A percentile compares a stretch with the other conserved stretches of the same genome.
Conservation (phyloP, 2,797 vertebrate species). For the Anguilla pacifica region DNA sequence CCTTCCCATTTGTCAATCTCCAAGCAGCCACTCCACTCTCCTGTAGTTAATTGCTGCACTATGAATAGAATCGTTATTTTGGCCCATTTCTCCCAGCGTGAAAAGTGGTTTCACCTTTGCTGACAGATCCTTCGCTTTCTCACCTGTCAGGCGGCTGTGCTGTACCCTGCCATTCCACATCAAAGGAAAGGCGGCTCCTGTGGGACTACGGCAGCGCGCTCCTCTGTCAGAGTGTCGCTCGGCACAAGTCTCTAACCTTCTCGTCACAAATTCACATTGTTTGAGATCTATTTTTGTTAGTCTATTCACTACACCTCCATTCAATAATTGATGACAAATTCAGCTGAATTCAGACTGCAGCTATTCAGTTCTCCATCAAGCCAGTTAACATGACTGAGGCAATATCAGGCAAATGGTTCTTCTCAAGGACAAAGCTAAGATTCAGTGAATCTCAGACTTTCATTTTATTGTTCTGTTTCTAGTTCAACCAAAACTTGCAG, state of each 20-base stretch:
- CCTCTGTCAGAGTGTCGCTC: neutral
- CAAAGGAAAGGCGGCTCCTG: neutral
- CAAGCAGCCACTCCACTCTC: constrained; percentile 29
- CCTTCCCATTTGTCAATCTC: constrained; percentile 8
- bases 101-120: constrained; percentile 43
- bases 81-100: constrained; percentile 38
- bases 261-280: neutral
- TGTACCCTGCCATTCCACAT: neutral
- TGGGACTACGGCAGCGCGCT: neutral
- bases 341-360: neutral
- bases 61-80: constrained; percentile 45
- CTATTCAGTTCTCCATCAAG: neutral
- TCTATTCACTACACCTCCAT: constrained; percentile 17
- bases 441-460: neutral
- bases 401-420: neutral
- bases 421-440: constrained; percentile 12
- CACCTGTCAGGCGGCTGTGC: neutral
- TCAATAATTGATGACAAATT: neutral
- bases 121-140: constrained; percentile 22
- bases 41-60: constrained; percentile 44
- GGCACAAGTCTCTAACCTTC: neutral
- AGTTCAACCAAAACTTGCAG: neutral
- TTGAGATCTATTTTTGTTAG: constrained; percentile 12
- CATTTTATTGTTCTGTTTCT: neutral
- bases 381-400: neutral